phyloP scores from a whole-genome alignment of 1,140 invertebrate genomes.

The Oncopodura yosiiana region DNA sequence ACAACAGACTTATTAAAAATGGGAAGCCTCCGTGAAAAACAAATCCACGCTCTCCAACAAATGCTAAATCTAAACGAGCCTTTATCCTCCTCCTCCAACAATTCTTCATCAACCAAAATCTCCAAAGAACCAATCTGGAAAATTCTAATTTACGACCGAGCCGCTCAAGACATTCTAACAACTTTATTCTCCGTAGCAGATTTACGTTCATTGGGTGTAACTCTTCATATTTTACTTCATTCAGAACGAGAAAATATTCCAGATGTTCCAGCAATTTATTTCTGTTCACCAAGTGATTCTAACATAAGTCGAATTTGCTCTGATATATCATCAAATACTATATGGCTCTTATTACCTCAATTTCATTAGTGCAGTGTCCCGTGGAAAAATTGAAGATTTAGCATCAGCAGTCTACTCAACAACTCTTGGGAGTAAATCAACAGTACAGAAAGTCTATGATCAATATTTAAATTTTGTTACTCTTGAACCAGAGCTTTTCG shows the following conservation, averaged over 20 bases:
- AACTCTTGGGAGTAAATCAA: slow-evolving; percentile 69
- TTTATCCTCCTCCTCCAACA: no score
- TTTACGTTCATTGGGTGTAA: slow-evolving; percentile 88
- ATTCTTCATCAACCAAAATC: slow-evolving; percentile 53
- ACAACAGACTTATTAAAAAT: not conserved
- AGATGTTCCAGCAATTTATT: slow-evolving; percentile 97
- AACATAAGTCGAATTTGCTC: slow-evolving; percentile 90
- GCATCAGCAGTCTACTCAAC: slow-evolving; percentile 81
- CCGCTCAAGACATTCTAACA: slow-evolving; percentile 96
- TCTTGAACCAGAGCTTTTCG: slow-evolving; percentile 95
- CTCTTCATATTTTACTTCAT: slow-evolving; percentile 90
- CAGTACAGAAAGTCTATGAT: slow-evolving; percentile 57
- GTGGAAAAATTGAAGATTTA: slow-evolving; percentile 90
- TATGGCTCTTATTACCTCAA: slow-evolving; percentile 97
- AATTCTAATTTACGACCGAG: slow-evolving; percentile 88
- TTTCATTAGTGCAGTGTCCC: slow-evolving; percentile 91
- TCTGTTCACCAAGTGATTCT: slow-evolving; percentile 93
- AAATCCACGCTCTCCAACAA: slow-evolving; percentile 83
- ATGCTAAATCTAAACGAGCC: slow-evolving; percentile 88
- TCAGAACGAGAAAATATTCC: slow-evolving; percentile 91
- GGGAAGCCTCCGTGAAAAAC: slow-evolving; percentile 49
- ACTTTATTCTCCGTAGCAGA: slow-evolving; percentile 93
- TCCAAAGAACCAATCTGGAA: slow-evolving; percentile 85
- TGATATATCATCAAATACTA: slow-evolving; percentile 50
- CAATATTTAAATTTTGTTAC: slow-evolving; percentile 99